Conservation (phyloP, 1,140 invertebrate species). For the Drosophila serrata region DNA sequence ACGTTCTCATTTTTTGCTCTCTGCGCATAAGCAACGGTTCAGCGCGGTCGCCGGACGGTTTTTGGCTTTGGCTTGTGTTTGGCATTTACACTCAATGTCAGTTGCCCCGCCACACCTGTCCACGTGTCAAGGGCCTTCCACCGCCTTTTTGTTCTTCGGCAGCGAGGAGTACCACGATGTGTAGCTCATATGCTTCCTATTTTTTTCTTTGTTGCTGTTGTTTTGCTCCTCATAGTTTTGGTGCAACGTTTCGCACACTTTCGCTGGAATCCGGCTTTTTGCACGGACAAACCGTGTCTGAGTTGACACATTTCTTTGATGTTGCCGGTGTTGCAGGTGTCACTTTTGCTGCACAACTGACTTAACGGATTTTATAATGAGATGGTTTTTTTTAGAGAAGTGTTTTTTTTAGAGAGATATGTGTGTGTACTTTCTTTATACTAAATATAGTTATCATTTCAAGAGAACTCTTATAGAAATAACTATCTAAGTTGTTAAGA, state of each 20-base stretch:
- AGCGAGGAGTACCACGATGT: conserved; percentile 24
- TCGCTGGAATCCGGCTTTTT: conserved; percentile 62
- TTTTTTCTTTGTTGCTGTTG: too few species aligned
- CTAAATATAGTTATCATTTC: background rate
- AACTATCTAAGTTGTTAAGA: background rate
- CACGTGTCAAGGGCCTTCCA: conserved; percentile 40
- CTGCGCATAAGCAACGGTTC: conserved; percentile 69
- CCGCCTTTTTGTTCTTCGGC: conserved; percentile 47
- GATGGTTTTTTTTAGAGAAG: conserved; percentile 23
- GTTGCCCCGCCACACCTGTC: conserved; percentile 12
- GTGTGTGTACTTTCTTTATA: background rate
- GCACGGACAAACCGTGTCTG: conserved; percentile 37
- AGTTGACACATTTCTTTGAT: conserved; percentile 67
- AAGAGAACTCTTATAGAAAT: background rate
- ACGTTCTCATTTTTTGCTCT: conserved; percentile 44
- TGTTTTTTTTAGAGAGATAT: background rate
- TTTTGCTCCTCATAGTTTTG: conserved; percentile 51
- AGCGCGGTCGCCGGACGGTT: conserved; percentile 30
- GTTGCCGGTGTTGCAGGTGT: conserved; percentile 39
- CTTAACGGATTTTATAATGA: conserved; percentile 49
- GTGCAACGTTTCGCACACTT: conserved; percentile 63
- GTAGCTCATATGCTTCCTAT: conserved; percentile 41
- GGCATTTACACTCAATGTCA: conserved; percentile 75
- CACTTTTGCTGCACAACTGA: conserved; percentile 20
- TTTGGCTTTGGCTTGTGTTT: conserved; percentile 61